Evolutionary conservation across 2,113 vertebrate species (phyloP).

Genomic region (Cyphotilapia sp.): DNA sequence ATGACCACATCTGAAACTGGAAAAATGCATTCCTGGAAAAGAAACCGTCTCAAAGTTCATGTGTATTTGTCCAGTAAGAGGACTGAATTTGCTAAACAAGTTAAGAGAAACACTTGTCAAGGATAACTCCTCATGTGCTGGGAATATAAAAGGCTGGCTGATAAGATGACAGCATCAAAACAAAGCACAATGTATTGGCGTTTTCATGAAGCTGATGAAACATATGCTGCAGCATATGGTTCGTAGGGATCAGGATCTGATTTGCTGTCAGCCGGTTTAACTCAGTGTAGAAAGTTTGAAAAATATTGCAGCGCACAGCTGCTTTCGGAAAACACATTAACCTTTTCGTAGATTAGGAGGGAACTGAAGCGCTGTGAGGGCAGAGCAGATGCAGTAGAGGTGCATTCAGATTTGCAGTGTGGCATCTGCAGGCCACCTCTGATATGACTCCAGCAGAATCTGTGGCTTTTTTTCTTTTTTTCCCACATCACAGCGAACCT

Average conservation of each 20-base stretch:
- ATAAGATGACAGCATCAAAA: not conserved
- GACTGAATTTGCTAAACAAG: not conserved
- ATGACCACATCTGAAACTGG: not conserved
- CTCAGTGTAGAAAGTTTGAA: not conserved
- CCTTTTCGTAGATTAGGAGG: slow-evolving; percentile 9
- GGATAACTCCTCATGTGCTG: not conserved
- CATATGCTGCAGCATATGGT: slow-evolving; percentile 34
- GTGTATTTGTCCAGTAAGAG: not conserved
- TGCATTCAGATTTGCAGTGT: slow-evolving; percentile 6
- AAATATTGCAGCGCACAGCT: not conserved
- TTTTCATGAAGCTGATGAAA: not conserved
- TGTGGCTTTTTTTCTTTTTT: not conserved
- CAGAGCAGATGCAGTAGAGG: not conserved
- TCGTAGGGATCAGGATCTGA: not conserved
- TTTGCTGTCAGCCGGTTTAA: not conserved
- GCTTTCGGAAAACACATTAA: slow-evolving; percentile 26
- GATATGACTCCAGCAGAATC: not conserved
- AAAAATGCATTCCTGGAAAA: not conserved
- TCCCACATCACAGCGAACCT: not conserved
- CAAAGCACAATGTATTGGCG: not conserved
- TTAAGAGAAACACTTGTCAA: not conserved
- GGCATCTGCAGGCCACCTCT: not conserved
- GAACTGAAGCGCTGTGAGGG: slow-evolving; percentile 6
- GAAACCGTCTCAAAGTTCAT: not conserved
- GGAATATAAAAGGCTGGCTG: not conserved